These are phyloP conservation scores for Spinus olivaceus DNA, from an alignment of 2,797 vertebrate genomes.

Conservation along the genomic window DNA sequence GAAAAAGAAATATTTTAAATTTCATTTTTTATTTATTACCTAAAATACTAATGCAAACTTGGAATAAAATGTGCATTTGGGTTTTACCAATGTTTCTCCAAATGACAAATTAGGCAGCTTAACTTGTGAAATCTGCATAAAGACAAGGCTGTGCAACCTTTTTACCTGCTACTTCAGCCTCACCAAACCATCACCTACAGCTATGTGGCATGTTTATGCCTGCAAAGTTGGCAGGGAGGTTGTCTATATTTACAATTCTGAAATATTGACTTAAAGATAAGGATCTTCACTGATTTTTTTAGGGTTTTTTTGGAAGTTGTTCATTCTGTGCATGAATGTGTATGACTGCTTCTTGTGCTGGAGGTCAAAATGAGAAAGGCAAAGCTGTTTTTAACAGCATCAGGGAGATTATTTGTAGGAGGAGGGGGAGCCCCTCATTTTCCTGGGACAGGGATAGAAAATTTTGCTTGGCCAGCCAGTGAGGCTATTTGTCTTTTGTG, in stretches of 20 bases:
- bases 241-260: not conserved
- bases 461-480: not conserved
- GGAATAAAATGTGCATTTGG: not conserved
- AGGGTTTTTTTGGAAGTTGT: rapidly evolving
- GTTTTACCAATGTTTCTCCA: not conserved
- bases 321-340: not conserved
- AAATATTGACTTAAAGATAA: not conserved
- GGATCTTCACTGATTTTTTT: not conserved
- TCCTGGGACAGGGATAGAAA: not conserved
- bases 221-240: not conserved
- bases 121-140: not conserved
- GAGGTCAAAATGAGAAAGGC: not conserved
- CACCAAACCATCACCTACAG: not conserved
- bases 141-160: not conserved
- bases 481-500: not conserved
- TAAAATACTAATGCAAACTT: not conserved
- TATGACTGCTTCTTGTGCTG: not conserved
- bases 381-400: not conserved
- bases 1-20: not conserved
- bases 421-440: rapidly evolving
- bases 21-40: not conserved
- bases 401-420: not conserved
- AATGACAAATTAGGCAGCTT: not conserved
- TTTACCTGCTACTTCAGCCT: not conserved
- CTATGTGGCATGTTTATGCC: not conserved